A percentile compares a stretch with the other conserved stretches of the same genome.
Conservation (phyloP, 2,797 vertebrate genomes). For the Atherinosoma microstoma region DNA sequence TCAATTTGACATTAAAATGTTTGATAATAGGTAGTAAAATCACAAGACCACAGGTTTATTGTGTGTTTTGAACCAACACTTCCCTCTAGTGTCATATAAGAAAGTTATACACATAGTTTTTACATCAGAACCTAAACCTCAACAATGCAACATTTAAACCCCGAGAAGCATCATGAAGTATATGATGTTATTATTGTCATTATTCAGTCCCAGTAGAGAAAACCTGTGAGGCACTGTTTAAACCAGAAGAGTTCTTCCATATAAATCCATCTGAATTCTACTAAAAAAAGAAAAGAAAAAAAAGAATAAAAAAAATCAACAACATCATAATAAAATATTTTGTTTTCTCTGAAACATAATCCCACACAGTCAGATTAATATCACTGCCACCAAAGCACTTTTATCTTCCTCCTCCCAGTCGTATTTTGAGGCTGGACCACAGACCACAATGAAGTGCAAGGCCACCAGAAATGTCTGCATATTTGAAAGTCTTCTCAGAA, state of each 20-base stretch:
- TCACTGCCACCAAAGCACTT: slow-evolving; percentile 15
- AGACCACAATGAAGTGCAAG: not conserved
- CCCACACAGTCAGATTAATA: slow-evolving; percentile 47
- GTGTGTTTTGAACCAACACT: slow-evolving; percentile 58
- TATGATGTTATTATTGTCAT: not conserved
- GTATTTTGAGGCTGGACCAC: slow-evolving; percentile 5
- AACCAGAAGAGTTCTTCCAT: slow-evolving; percentile 28
- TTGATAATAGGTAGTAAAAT: slow-evolving; percentile 22
- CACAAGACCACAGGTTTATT: slow-evolving; percentile 49
- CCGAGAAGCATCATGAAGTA: slow-evolving; percentile 39
- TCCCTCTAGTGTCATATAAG: slow-evolving; percentile 73
- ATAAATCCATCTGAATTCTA: slow-evolving; percentile 5
- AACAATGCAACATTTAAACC: slow-evolving; percentile 33
- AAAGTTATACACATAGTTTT: slow-evolving; percentile 18
- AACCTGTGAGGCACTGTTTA: slow-evolving; percentile 35
- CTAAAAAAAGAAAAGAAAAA: not conserved
- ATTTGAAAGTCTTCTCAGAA: not conserved
- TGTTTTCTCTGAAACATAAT: slow-evolving; percentile 31
- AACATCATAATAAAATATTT: slow-evolving; percentile 1
- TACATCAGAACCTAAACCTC: slow-evolving; percentile 30
- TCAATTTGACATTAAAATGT: slow-evolving; percentile 19
- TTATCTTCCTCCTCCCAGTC: slow-evolving; percentile 18
- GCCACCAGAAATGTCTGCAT: slow-evolving; percentile 16
- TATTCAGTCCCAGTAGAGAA: slow-evolving; percentile 24
- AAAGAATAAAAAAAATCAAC: not conserved